Conservation (phyloP, 2,113 vertebrate genomes). For the Ranitomeya variabilis region DNA sequence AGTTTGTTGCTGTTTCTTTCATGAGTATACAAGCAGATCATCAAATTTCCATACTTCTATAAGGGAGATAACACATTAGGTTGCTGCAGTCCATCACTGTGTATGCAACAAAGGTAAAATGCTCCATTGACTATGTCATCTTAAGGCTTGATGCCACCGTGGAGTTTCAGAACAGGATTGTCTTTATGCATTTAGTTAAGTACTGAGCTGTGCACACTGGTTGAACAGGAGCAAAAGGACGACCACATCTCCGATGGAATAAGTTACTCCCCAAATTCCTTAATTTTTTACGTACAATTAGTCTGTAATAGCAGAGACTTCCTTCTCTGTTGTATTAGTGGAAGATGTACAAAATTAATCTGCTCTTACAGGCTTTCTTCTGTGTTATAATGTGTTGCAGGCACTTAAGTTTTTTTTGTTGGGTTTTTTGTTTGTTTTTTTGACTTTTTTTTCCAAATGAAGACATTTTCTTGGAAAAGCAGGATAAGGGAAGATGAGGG, state of each 20-base stretch:
- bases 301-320: conserved; percentile 74
- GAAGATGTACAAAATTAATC: conserved; percentile 69
- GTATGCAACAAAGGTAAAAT: conserved; percentile 33
- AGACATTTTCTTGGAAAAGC: conserved; percentile 73
- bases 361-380: conserved; percentile 76
- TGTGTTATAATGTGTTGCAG: conserved; percentile 81
- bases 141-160: conserved; percentile 50
- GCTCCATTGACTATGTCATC: conserved; percentile 32
- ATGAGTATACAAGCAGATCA: conserved; percentile 24
- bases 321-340: conserved; percentile 65
- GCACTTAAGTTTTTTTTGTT: conserved; percentile 78
- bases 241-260: conserved; percentile 62
- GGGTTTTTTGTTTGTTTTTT: conserved; percentile 10
- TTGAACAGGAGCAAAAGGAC: conserved; percentile 56
- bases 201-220: conserved; percentile 60
- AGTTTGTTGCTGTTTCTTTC: conserved; percentile 15
- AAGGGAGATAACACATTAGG: conserved; percentile 51
- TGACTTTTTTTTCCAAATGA: conserved; percentile 66
- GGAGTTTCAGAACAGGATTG: conserved; percentile 50
- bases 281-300: conserved; percentile 60
- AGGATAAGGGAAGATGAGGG: conserved; percentile 58
- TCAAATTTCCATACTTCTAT: neutral
- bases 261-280: conserved; percentile 46
- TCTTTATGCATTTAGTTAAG: conserved; percentile 49
- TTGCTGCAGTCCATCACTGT: conserved; percentile 37